Conservation (phyloP, 2,113 vertebrate genomes). For the Galemys pyrenaicus region DNA sequence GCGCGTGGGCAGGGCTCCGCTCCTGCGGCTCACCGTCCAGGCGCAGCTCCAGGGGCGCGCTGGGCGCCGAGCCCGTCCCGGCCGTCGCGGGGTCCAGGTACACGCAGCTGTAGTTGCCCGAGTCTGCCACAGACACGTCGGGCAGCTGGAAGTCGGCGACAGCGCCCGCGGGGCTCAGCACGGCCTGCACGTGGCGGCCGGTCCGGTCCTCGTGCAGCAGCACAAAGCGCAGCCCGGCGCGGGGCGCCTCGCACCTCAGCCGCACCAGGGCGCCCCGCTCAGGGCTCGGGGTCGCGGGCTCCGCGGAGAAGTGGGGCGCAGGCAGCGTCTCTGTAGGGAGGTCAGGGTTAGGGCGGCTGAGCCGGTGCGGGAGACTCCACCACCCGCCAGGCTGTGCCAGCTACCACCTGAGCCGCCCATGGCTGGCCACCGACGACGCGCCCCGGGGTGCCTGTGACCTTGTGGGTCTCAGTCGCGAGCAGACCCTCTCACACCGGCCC, state of each 20-base stretch:
- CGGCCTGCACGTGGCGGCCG: fast-evolving
- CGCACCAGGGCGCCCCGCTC: neutral
- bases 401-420: too few relatives aligned
- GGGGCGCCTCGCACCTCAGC: constrained; percentile 51
- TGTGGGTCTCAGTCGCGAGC: too few relatives aligned
- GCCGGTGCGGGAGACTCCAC: fast-evolving
- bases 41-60: neutral
- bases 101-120: constrained; percentile 63
- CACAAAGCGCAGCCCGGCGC: constrained; percentile 19
- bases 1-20: too few relatives aligned
- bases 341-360: neutral
- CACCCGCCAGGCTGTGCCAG: too few relatives aligned
- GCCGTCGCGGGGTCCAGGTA: neutral
- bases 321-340: constrained; percentile 24
- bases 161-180: neutral
- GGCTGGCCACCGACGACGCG: neutral
- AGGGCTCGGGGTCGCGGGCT: fast-evolving
- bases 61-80: constrained; percentile 40
- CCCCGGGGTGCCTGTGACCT: too few relatives aligned
- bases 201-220: neutral
- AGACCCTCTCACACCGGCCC: too few relatives aligned
- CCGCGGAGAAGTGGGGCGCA: neutral
- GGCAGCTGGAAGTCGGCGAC: constrained; percentile 42
- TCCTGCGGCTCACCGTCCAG: constrained; percentile 49
- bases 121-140: neutral